These are phyloP conservation scores for Ischnus inquisitorius DNA, from an alignment of 2,888 invertebrate species.

Conservation along the genomic window DNA sequence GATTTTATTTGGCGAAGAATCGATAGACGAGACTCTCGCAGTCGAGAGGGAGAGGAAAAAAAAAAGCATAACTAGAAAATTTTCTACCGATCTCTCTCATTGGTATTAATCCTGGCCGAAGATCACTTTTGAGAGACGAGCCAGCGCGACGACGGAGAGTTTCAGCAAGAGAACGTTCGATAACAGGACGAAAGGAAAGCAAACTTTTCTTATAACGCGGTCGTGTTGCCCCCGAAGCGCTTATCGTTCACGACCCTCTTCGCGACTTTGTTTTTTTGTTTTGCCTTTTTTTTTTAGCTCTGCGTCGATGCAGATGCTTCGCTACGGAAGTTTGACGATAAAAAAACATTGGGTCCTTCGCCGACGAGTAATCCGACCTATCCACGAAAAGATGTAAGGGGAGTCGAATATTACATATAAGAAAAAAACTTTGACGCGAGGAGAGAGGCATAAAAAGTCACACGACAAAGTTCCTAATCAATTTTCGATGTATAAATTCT, in stretches of 20 bases:
- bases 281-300: not conserved
- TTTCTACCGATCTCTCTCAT: not conserved
- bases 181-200: slow-evolving; percentile 17
- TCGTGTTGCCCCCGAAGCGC: slow-evolving; percentile 33
- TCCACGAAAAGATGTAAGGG: not conserved
- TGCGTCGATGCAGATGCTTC: slow-evolving; percentile 50
- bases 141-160: not conserved
- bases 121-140: not conserved
- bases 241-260: slow-evolving; percentile 53
- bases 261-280: slow-evolving; percentile 34
- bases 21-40: not conserved
- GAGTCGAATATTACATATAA: not conserved
- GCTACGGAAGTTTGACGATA: slow-evolving; percentile 55
- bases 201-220: slow-evolving; percentile 64
- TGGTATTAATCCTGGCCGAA: not conserved
- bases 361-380: slow-evolving; percentile 19
- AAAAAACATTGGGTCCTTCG: slow-evolving; percentile 53
- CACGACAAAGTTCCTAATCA: slow-evolving; percentile 24
- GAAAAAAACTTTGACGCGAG: slow-evolving; percentile 16
- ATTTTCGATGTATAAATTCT: slow-evolving; percentile 40
- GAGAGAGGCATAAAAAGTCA: not conserved
- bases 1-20: not conserved
- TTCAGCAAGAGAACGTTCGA: slow-evolving; percentile 24
- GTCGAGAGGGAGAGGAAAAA: not conserved
- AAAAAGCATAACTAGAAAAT: not conserved